Base-by-base conservation (phyloP, 2,888 invertebrate species). In the Trachelus iudaicus region DNA sequence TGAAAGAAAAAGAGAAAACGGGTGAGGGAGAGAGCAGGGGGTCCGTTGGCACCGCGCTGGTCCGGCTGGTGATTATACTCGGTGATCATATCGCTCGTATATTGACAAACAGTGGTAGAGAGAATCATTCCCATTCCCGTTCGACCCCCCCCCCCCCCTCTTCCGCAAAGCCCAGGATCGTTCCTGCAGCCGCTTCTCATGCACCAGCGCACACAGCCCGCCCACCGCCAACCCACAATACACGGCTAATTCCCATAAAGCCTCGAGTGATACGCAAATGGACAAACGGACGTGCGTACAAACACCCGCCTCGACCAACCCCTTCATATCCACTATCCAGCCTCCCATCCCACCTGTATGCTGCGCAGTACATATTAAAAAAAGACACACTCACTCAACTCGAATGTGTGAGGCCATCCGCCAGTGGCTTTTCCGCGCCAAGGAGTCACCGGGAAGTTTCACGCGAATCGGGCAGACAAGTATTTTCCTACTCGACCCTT, bases 161-260 rank as follows among this genome's bases (percentile, higher is more conserved):
- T 76, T 69, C 2, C 75, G 40, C n/a, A 71, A 30, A 30, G 33
- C 71, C 71, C 71, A 71, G 31, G 31, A 71, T 33, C 71, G 40
- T 33, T 30, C 71, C 79, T 77, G 73, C 79, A 78, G 79, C 79
- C 79, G 87, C 81, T 87, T 87, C 89, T 87, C 87, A 78, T 84
- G 88, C 88, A 86, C 84, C 84, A 85, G 87, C 87, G 87, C 85
- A 78, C 79, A 83, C 85, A 85, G 83, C 86, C 89, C 88, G 87
- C 88, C 89, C 89, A 89, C 87, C 84, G 85, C 87, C 88, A 87
- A 85, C 89, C 90, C 89, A 90, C 90, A 90, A 91, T 91, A 85
- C 89, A 86, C 89, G 88, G 89, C 89, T 90, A 90, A 91, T 90
- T 91, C 89, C 90, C 87, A 91, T 90, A 90, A 91, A 91, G 89